These are phyloP conservation scores for Aphyosemion australe DNA, from an alignment of 2,113 vertebrate species.

Conservation along the genomic window DNA sequence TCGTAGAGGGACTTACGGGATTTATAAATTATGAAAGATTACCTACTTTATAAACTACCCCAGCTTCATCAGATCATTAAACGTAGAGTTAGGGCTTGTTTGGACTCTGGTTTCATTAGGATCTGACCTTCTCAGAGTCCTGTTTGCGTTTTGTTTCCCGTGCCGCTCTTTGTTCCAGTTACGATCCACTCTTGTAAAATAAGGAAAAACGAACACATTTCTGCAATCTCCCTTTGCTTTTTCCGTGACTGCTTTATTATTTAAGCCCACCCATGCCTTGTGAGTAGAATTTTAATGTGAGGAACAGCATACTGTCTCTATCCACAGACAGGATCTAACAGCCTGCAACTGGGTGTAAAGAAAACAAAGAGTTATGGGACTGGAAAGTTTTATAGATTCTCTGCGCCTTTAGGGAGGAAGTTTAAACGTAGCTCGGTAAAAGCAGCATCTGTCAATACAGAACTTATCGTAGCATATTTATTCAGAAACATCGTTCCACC, in stretches of 20 bases:
- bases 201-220: background rate
- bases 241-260: constrained; percentile 21
- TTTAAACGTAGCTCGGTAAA: too few relatives aligned
- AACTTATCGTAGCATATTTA: too few relatives aligned
- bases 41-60: too few relatives aligned
- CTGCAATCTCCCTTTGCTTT: background rate
- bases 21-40: too few relatives aligned
- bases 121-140: background rate
- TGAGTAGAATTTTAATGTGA: constrained; percentile 20
- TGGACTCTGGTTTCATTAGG: background rate
- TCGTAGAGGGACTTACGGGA: too few relatives aligned
- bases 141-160: background rate
- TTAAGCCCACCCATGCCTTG: constrained; percentile 8
- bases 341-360: background rate
- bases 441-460: too few relatives aligned
- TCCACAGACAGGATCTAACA: background rate
- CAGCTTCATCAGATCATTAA: too few relatives aligned
- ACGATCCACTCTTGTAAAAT: background rate
- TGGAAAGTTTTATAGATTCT: background rate
- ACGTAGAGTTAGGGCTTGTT: background rate
- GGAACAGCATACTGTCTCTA: constrained; percentile 6
- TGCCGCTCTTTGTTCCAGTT: background rate
- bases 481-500: too few relatives aligned
- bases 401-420: too few relatives aligned
- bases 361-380: background rate